Percentiles rank a stretch among this genome's conserved stretches.
phyloP scores from a whole-genome alignment of 2,888 invertebrate species.

The Cephus pygmeus region DNA sequence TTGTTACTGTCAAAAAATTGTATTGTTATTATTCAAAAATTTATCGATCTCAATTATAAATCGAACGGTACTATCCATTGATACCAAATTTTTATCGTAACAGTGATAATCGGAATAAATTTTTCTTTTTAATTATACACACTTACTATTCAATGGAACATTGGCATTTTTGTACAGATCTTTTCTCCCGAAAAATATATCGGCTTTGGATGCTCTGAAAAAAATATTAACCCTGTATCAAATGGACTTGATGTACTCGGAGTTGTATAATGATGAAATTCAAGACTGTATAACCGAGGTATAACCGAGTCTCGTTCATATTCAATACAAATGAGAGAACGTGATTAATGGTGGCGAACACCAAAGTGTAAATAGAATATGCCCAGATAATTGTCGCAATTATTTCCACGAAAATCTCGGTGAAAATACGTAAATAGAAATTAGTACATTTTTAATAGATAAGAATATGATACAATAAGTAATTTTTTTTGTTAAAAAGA shows the following conservation, averaged over 20 bases:
- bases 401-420: background rate
- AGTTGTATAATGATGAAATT: background rate
- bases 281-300: background rate
- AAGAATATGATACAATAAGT: background rate
- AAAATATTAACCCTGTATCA: constrained; percentile 1
- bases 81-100: background rate
- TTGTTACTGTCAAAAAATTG: constrained; percentile 35
- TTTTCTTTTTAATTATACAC: background rate
- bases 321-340: background rate
- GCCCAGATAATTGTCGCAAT: background rate
- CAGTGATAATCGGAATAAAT: background rate
- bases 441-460: background rate
- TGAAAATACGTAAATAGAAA: background rate
- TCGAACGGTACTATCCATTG: background rate
- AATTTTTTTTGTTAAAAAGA: background rate
- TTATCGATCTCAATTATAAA: background rate
- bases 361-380: background rate
- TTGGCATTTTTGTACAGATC: constrained; percentile 31
- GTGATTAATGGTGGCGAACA: background rate
- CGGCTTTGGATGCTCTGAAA: constrained; percentile 36
- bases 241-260: background rate
- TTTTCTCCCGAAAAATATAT: constrained; percentile 29
- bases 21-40: background rate
- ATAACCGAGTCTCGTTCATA: background rate
- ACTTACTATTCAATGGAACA: constrained; percentile 40